A percentile compares a stretch with the other conserved stretches of the same genome.
These are phyloP conservation scores for Delichon dasypus DNA, from an alignment of 2,797 vertebrate genomes.

Conservation along the genomic window DNA sequence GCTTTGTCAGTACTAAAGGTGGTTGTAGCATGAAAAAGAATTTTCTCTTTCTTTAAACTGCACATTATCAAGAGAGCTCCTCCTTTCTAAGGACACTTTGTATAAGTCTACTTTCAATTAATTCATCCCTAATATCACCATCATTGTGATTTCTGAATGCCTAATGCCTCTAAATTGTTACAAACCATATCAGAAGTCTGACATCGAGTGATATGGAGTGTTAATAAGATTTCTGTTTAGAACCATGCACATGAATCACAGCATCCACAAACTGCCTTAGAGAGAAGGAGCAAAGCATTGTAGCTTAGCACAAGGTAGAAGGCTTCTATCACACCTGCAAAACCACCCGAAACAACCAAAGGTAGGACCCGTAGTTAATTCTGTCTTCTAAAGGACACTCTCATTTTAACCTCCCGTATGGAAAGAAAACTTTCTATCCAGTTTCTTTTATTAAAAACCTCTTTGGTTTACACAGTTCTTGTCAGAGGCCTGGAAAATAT, in stretches of 20 bases:
- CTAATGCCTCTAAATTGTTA: neutral
- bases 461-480: neutral
- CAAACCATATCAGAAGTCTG: neutral
- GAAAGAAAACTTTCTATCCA: neutral
- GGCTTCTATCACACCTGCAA: slow-evolving; percentile 46
- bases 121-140: neutral
- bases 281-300: slow-evolving; percentile 5
- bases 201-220: neutral
- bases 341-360: neutral
- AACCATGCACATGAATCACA: neutral
- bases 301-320: neutral
- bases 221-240: neutral
- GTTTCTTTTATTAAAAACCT: neutral
- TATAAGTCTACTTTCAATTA: neutral
- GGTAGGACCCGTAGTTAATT: neutral
- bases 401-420: neutral
- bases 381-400: neutral
- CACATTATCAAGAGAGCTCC: neutral
- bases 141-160: neutral
- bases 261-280: neutral
- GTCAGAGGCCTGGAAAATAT: neutral
- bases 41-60: neutral
- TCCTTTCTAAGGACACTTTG: slow-evolving; percentile 25
- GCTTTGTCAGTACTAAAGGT: neutral
- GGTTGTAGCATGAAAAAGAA: neutral